These are phyloP conservation scores for Drosophila incognita DNA, from an alignment of 2,888 invertebrate species.

Conservation along the genomic window DNA sequence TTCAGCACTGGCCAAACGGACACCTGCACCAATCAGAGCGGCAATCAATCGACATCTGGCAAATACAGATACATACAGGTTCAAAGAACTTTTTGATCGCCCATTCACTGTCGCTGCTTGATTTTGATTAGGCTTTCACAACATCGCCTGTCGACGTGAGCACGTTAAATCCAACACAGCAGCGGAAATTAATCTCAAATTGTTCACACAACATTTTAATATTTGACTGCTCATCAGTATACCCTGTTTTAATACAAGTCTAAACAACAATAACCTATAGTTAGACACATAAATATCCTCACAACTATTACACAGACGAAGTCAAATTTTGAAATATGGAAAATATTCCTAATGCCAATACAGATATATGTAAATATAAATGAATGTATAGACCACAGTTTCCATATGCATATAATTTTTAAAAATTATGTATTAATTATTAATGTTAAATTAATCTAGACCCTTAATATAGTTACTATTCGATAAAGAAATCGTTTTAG, in stretches of 20 bases:
- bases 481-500: not conserved
- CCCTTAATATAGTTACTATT: not conserved
- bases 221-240: not conserved
- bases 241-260: not conserved
- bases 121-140: conserved; percentile 54
- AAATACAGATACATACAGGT: conserved; percentile 31
- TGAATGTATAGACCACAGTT: not conserved
- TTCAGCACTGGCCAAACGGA: conserved; percentile 20
- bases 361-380: not conserved
- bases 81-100: conserved; percentile 50
- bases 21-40: conserved; percentile 30
- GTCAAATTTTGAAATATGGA: not conserved
- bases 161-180: conserved; percentile 6
- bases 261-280: no score
- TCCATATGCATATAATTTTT: not conserved
- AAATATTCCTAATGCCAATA: not conserved
- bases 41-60: conserved; percentile 38
- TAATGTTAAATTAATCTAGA: not conserved
- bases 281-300: not conserved
- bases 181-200: conserved; percentile 6
- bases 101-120: conserved; percentile 41
- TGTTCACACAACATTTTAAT: not conserved
- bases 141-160: conserved; percentile 44
- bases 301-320: not conserved
- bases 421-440: not conserved